Conservation (phyloP, 2,113 vertebrate species). For the Mugil cephalus region DNA sequence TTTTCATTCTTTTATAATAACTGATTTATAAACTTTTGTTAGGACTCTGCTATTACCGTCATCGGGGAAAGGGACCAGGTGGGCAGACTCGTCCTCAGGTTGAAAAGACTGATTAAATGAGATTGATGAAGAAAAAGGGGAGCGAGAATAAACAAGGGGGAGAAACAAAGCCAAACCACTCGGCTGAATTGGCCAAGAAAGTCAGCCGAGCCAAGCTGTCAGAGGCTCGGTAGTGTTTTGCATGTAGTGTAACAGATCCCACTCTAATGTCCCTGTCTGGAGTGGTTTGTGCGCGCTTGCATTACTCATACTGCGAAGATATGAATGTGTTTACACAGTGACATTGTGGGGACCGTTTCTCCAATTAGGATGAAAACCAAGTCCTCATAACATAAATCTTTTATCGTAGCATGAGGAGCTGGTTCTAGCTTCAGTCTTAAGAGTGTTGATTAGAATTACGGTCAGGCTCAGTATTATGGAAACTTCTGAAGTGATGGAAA, state of each 20-base stretch:
- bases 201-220: conserved; percentile 69
- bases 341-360: neutral
- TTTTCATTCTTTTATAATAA: neutral
- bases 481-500: conserved; percentile 4
- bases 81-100: conserved; percentile 36
- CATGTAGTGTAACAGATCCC: conserved; percentile 52
- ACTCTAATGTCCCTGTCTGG: conserved; percentile 10
- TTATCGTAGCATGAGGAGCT: neutral
- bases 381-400: neutral
- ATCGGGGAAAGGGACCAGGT: conserved; percentile 46
- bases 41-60: neutral
- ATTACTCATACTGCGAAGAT: neutral
- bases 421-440: neutral
- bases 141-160: conserved; percentile 42
- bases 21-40: neutral
- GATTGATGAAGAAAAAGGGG: conserved; percentile 59
- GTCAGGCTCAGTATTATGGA: neutral
- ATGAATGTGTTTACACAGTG: neutral
- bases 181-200: conserved; percentile 57
- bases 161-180: conserved; percentile 54
- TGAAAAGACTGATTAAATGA: conserved; percentile 61
- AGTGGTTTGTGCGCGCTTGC: neutral
- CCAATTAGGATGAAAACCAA: neutral
- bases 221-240: conserved; percentile 52
- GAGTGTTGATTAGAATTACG: neutral